Conservation (phyloP, 2,888 invertebrate genomes). For the Liposcelis brunnea region DNA sequence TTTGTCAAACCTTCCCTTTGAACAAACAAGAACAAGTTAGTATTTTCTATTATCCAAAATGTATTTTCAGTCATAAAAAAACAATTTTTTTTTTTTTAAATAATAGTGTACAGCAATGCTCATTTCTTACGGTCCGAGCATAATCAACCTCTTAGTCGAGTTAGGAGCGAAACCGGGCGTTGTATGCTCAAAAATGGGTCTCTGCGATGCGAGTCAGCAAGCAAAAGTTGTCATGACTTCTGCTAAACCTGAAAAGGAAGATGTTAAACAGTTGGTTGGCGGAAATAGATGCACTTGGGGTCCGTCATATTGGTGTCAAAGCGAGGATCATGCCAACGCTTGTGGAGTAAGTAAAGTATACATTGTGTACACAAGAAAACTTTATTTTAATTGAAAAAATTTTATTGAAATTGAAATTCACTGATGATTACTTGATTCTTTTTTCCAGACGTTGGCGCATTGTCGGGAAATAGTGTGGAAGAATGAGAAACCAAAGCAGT, state of each 20-base stretch:
- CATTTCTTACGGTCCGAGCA: slow-evolving; percentile 1
- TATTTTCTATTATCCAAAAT: slow-evolving; percentile 1
- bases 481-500: slow-evolving; percentile 3
- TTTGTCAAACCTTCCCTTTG: too few species aligned
- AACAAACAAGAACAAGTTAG: too few species aligned
- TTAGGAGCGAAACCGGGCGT: neutral
- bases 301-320: slow-evolving; percentile 61
- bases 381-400: too few species aligned
- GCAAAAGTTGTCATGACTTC: neutral
- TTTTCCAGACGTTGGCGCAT: slow-evolving; percentile 23
- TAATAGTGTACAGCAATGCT: neutral
- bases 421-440: too few species aligned
- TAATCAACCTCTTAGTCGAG: neutral
- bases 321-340: slow-evolving; percentile 28
- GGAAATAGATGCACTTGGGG: slow-evolving; percentile 56
- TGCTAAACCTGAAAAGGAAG: slow-evolving; percentile 16
- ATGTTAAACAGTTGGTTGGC: slow-evolving; percentile 30
- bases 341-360: slow-evolving; percentile 28
- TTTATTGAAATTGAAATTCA: too few species aligned
- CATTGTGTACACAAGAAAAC: too few species aligned
- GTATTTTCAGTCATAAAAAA: slow-evolving; percentile 7
- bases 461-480: slow-evolving; percentile 25
- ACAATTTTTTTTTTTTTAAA: neutral
- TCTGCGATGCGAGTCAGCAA: neutral
- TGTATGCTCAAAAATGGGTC: neutral